Conservation (phyloP, 2,797 vertebrate genomes). For the Notolepis coatsorum region DNA sequence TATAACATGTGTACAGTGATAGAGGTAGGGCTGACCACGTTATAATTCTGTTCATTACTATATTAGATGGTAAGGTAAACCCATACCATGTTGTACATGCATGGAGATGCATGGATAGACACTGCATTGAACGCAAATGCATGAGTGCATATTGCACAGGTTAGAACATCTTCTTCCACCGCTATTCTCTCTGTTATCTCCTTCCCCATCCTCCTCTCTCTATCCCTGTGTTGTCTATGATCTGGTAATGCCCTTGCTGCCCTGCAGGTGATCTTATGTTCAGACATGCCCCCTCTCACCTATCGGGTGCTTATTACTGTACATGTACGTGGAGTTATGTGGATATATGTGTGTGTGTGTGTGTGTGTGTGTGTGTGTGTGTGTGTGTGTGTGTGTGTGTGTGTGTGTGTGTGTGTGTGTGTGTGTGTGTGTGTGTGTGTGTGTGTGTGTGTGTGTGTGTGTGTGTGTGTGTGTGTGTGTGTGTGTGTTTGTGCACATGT, state of each 20-base stretch:
- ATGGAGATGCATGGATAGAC: too few relatives aligned
- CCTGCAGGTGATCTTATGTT: conserved; percentile 59
- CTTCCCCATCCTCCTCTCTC: background rate
- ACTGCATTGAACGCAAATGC: too few relatives aligned
- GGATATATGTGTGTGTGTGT: too few relatives aligned
- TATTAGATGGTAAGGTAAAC: too few relatives aligned
- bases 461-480: background rate
- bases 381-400: background rate
- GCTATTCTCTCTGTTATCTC: too few relatives aligned
- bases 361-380: background rate
- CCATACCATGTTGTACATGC: too few relatives aligned
- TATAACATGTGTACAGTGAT: too few relatives aligned
- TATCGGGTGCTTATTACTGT: conserved; percentile 66
- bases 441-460: background rate
- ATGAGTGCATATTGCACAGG: too few relatives aligned
- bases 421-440: background rate
- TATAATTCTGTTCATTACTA: too few relatives aligned
- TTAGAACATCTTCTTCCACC: too few relatives aligned
- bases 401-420: background rate
- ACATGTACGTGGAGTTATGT: conserved; percentile 44
- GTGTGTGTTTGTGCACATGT: conserved; percentile 15
- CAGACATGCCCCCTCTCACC: conserved; percentile 50
- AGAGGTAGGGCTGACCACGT: too few relatives aligned
- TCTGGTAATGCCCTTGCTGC: conserved; percentile 35
- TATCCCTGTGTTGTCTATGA: conserved; percentile 15